Percentiles rank a stretch among this genome's conserved stretches.
phyloP scores from a whole-genome alignment of 1,140 invertebrate genomes.

The Galleria mellonella region DNA sequence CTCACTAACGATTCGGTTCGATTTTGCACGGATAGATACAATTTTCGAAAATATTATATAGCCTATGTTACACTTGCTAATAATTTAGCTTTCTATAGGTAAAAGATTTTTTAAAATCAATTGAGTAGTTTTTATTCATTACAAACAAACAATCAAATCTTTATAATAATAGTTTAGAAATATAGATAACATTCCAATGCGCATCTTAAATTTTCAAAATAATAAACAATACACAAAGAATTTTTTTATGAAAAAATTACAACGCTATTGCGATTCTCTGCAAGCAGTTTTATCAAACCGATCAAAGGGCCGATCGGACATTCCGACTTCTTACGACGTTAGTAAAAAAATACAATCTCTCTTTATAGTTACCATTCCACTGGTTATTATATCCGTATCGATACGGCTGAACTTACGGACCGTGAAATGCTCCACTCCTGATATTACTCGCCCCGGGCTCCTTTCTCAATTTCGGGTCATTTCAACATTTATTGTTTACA shows the following conservation, averaged over 20 bases:
- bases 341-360: constrained; percentile 72
- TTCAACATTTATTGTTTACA: too few species aligned
- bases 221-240: constrained; percentile 40
- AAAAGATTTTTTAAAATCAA: too few species aligned
- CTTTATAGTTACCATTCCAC: constrained; percentile 73
- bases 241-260: constrained; percentile 50
- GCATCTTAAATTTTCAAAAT: constrained; percentile 29
- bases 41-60: too few species aligned
- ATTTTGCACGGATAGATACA: too few species aligned
- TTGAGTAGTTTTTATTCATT: too few species aligned
- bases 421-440: constrained; percentile 60
- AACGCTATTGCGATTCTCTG: constrained; percentile 33
- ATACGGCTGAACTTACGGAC: constrained; percentile 62
- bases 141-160: too few species aligned
- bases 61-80: too few species aligned
- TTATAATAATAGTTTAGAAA: too few species aligned
- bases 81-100: too few species aligned
- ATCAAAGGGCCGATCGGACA: constrained; percentile 68
- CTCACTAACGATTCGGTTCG: too few species aligned
- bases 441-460: constrained; percentile 43
- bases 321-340: constrained; percentile 71
- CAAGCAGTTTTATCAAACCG: constrained; percentile 66
- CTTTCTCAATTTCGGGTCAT: too few species aligned
- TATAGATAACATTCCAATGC: constrained; percentile 31
- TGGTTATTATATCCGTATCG: constrained; percentile 72